Base-by-base conservation (phyloP, 2,113 vertebrate genomes). In the Dipodomys stephensi region DNA sequence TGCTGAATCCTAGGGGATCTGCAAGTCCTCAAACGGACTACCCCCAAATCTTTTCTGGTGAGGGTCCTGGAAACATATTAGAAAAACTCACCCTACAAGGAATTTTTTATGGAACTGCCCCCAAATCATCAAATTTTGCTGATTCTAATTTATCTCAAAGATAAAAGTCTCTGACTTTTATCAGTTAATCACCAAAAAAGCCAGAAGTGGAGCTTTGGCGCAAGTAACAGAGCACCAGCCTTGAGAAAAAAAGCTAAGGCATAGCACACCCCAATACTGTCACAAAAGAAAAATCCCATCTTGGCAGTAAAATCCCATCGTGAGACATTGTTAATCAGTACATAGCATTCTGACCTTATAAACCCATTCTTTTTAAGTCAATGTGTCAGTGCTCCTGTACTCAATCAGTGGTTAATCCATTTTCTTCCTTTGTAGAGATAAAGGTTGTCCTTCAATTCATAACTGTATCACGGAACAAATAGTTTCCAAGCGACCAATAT, bases 1-100 rank as follows among this genome's bases (percentile, higher is more conserved):
- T 7, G 49, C 2, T 11, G n/a, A 87, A 8, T 69, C 32, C 19
- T 35, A 64, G n/a, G 7, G 9, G 23, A 81, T 57, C 44, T 32
- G 44, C 28, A 39, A 69, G 19, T 65, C 19, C 39, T 87, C 62
- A 80, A 76, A 77, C 7, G 9, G 22, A 49, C 10, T 23, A n/a
- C 6, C 72, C 6, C 27, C 53, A 30, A 76, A 49, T 68, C 64
- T 69, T 32, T 32, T 13, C 32, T 68, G 39, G 7, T 83, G 39
- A 7, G 39, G 4, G 46, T 6, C 46, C 46, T 57, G 22, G 76
- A 93, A 93, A 57, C 8, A 28, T 57, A 1, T 83, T 90, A 65
- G 10, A 83, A 88, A 95, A 95, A 85, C 16, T 87, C 60, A 88
- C 23, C 11, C 28, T 79, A 64, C 87, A 84, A 90, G 44, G 10